A percentile compares a stretch with the other conserved stretches of the same genome.
Evolutionary conservation across 2,797 vertebrate genomes (phyloP).

Genomic region (Danio choprae): DNA sequence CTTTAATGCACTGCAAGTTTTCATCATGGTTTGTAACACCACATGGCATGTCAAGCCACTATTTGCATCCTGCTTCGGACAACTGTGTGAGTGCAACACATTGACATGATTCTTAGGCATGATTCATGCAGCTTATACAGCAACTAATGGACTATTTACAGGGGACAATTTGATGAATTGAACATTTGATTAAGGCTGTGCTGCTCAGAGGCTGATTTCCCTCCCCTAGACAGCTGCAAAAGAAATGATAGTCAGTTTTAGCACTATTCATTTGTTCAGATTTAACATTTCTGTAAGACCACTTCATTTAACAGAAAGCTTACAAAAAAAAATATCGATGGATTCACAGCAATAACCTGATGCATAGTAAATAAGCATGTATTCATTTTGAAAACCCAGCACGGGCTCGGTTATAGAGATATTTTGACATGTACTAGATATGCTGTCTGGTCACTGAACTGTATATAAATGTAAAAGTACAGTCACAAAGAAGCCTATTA

Average conservation of each 20-base stretch:
- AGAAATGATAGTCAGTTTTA: slow-evolving; percentile 83
- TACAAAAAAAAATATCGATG: slow-evolving; percentile 66
- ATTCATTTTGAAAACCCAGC: slow-evolving; percentile 42
- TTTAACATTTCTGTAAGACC: slow-evolving; percentile 79
- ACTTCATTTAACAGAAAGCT: slow-evolving; percentile 77
- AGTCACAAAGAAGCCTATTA: slow-evolving; percentile 15
- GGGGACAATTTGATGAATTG: slow-evolving; percentile 76
- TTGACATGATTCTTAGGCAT: slow-evolving; percentile 43
- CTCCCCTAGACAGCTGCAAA: slow-evolving; percentile 73
- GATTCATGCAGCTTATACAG: slow-evolving; percentile 67
- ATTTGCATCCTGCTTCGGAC: slow-evolving; percentile 35
- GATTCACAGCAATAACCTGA: slow-evolving; percentile 77
- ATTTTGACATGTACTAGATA: neutral
- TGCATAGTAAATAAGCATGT: slow-evolving; percentile 83
- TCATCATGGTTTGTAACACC: slow-evolving; percentile 50
- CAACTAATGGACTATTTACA: slow-evolving; percentile 94
- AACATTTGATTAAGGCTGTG: slow-evolving; percentile 82
- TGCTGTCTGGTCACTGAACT: slow-evolving; percentile 7
- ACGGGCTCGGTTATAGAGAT: slow-evolving; percentile 25
- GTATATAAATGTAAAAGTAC: slow-evolving; percentile 1
- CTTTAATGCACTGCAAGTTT: slow-evolving; percentile 62
- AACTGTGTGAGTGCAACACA: slow-evolving; percentile 45
- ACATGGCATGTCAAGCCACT: slow-evolving; percentile 41
- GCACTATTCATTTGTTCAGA: slow-evolving; percentile 74
- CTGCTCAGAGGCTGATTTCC: slow-evolving; percentile 69